phyloP scores from a whole-genome alignment of 2,888 invertebrate genomes.

The Agonopterix alstromeriana region DNA sequence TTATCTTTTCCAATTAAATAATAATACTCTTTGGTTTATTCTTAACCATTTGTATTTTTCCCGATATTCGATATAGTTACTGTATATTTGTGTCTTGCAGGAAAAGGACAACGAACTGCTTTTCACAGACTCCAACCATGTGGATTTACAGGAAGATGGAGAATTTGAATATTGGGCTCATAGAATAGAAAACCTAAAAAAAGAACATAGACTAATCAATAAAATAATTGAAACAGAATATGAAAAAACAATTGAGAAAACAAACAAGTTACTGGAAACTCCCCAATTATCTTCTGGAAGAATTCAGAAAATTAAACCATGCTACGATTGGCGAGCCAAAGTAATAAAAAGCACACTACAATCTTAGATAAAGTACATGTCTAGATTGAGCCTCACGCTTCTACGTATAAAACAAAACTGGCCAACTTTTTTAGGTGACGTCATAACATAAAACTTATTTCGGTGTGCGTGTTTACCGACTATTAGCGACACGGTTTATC shows the following conservation, averaged over 20 bases:
- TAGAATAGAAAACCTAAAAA: constrained; percentile 54
- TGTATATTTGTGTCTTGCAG: constrained; percentile 19
- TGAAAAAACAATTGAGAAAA: constrained; percentile 49
- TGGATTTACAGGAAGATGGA: constrained; percentile 28
- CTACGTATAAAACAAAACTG: too few relatives aligned
- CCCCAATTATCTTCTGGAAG: constrained; percentile 40
- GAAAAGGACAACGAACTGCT: constrained; percentile 29
- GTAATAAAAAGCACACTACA: constrained; percentile 41
- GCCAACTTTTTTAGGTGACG: too few relatives aligned
- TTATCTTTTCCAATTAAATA: too few relatives aligned
- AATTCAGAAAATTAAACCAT: constrained; percentile 53
- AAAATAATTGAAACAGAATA: constrained; percentile 60
- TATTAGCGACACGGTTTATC: too few relatives aligned
- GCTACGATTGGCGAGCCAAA: constrained; percentile 54
- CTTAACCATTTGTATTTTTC: too few relatives aligned
- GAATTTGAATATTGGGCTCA: constrained; percentile 55
- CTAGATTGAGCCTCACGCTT: too few relatives aligned
- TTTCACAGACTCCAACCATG: constrained; percentile 29
- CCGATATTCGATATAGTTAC: too few relatives aligned
- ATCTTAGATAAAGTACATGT: too few relatives aligned
- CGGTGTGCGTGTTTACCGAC: too few relatives aligned
- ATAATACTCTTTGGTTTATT: too few relatives aligned
- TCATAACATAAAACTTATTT: too few relatives aligned
- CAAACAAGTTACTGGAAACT: constrained; percentile 34
- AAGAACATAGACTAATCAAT: constrained; percentile 58